Evolutionary conservation across 1,140 invertebrate species (phyloP), one percentile per base, ranked within the genome.

Genomic region (Camponotus vicinus): DNA sequence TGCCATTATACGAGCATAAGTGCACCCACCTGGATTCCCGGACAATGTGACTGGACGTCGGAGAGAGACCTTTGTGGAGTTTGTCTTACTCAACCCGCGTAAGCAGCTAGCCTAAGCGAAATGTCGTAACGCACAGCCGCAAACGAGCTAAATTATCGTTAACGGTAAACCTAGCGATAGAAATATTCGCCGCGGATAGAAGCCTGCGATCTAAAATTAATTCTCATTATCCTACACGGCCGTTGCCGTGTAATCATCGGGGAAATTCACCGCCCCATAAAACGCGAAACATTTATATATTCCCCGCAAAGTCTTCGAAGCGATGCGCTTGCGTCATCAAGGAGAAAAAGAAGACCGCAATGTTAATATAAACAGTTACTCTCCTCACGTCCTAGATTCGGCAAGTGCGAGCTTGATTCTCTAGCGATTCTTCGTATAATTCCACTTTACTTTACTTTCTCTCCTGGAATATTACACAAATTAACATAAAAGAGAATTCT

Each of bases 141-240:
- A 80, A 89, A 82, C 71, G 73, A 88, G 86, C 83, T 85, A 85
- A 88, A 90, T 90, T 90, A 80, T 90, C 86, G 82, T 88, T 90
- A 85, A 90, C 88, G 78, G 75, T 90, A 85, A 89, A 83, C 78
- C 78, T 66, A 73, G 63, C 67, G 66, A 73, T 77, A 66, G 59
- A 89, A 89, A 45, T 83, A 64, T 89, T 89, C 77, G 57, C 77
- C 40, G 55, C 77, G 77, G 13, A 32, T 11, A 13, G 42, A 8
- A 63, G 66, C 52, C 15, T 59, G 55, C 21, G 42, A 89, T 89
- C 59, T 83, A 78, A 61, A 75, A 83, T 89, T 78, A 67, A 89
- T 86, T 89, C 67, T 34, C 34, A 77, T 77, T 86, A 76, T 83
- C 59, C n/a, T 34, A 45, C 45, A 40, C 61, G 49, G 13, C 18